Evolutionary conservation across 2,797 vertebrate genomes (phyloP), one percentile per base, ranked within the genome.

Genomic region (Lateolabrax maculatus): DNA sequence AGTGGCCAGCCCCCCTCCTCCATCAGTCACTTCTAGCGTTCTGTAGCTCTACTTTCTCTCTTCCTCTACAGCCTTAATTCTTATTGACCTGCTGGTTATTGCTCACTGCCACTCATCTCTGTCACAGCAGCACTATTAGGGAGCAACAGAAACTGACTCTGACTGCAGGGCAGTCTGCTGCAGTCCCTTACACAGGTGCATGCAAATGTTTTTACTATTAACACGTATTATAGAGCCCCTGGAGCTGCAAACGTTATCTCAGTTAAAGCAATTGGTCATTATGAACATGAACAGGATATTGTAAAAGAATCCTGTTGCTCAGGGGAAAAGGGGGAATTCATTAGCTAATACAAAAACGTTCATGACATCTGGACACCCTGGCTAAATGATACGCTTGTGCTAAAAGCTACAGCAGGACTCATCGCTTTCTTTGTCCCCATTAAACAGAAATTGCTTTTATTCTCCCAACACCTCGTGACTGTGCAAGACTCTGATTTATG

Each of bases 81-180:
- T 60, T 78, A 90, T 85, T 89, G 89, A 87, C 84, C 79, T 78
- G 75, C 71, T 70, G 72, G 84, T 86, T 87, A 83, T 84, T 90
- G 83, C 78, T 84, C 27, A 41, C 69, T 72, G 66, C 69, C 64
- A 57, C 78, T 87, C 72, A 71, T 83, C 68, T 89, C 70, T 84
- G 43, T 81, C 53, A 83, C 62, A 70, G 75, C 77, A 74, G 73
- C 44, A 31, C 36, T 64, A 56, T 84, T 77, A 63, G 10, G 53
- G 57, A 75, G 53, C 61, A 68, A 46, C 60, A 69, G 31, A 74
- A 63, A 62, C n/a, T n/a, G n/a, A n/a, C 41, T 67, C 41, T 46
- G 10, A 62, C 74, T 83, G 62, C 51, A 65, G 62, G 58, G 18
- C 4, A 62, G 57, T 74, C 18, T 48, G 53, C 56, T 57, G 12